Conservation (phyloP, 2,797 vertebrate genomes). For the Todus mexicanus region DNA sequence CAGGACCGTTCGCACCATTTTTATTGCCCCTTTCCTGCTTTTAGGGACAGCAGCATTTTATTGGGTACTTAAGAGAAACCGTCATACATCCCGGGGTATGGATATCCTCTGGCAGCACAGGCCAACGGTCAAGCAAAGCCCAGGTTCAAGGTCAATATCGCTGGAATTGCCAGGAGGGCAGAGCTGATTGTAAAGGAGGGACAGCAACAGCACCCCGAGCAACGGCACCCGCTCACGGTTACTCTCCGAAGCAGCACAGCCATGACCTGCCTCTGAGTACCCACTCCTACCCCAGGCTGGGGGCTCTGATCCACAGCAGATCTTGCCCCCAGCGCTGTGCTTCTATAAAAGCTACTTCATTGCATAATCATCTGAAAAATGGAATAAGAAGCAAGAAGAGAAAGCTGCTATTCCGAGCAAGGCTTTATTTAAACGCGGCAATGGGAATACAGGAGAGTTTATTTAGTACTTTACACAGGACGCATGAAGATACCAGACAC, state of each 20-base stretch:
- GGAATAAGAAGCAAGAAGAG: neutral
- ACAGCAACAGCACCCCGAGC: neutral
- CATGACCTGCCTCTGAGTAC: neutral
- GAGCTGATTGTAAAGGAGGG: neutral
- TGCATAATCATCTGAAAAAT: neutral
- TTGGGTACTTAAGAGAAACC: neutral
- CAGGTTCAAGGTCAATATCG: neutral
- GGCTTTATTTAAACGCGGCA: neutral
- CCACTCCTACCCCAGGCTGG: fast-evolving
- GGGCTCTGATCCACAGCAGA: neutral
- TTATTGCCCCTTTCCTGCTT: neutral
- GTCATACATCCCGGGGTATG: fast-evolving
- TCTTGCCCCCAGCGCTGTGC: neutral
- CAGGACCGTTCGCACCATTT: neutral
- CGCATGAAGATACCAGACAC: neutral
- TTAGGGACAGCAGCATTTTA: neutral
- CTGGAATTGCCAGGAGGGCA: neutral
- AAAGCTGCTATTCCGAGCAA: neutral
- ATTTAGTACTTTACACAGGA: neutral
- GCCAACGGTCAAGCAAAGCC: fast-evolving
- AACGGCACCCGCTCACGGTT: fast-evolving
- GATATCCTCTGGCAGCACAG: neutral
- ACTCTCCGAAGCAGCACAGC: fast-evolving
- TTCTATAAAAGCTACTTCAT: neutral
- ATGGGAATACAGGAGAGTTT: neutral